Conservation (phyloP, 2,113 vertebrate species). For the Probosciger aterrimus region DNA sequence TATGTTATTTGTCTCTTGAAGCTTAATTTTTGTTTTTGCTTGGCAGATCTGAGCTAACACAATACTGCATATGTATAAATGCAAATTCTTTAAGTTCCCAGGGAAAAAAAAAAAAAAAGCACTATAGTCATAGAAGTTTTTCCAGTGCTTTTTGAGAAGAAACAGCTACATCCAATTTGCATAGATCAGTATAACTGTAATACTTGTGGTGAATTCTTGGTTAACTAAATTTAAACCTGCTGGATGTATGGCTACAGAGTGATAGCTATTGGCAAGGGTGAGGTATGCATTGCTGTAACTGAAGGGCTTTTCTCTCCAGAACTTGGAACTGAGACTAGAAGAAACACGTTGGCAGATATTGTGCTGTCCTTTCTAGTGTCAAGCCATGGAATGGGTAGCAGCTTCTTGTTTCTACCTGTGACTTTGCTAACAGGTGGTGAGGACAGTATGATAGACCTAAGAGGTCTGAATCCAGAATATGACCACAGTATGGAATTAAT, state of each 20-base stretch:
- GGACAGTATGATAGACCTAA: neutral
- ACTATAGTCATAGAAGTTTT: neutral
- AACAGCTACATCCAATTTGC: neutral
- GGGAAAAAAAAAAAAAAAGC: neutral
- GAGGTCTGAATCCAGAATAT: neutral
- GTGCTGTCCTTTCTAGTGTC: neutral
- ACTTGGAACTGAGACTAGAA: neutral
- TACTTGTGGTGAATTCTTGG: neutral
- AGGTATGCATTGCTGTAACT: accelerated
- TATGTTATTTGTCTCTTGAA: neutral
- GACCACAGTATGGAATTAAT: neutral
- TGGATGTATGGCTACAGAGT: neutral
- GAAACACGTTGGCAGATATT: neutral
- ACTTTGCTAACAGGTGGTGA: neutral
- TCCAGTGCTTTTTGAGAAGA: neutral
- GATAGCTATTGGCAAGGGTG: neutral
- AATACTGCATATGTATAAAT: neutral
- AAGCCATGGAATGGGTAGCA: neutral
- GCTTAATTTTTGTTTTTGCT: neutral
- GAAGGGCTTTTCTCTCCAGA: neutral
- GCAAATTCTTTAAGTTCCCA: neutral
- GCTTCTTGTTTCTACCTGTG: neutral
- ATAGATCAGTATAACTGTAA: neutral
- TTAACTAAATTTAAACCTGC: neutral
- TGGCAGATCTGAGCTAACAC: neutral